phyloP scores from a whole-genome alignment of 2,113 vertebrate genomes.

The Euleptes europaea region DNA sequence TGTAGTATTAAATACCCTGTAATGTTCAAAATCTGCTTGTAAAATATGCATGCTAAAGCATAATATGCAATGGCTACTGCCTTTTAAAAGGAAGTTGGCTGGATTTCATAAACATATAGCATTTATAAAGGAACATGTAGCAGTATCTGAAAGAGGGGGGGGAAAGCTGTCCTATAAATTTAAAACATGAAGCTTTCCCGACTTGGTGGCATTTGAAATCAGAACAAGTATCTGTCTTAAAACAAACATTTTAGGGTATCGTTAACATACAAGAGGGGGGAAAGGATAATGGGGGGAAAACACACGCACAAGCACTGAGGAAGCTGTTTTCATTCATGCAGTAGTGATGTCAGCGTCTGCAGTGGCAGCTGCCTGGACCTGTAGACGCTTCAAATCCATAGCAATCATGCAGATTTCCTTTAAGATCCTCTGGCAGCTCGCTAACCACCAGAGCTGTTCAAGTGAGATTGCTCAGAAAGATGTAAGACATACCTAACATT shows the following conservation, averaged over 20 bases:
- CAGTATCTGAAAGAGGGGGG: neutral
- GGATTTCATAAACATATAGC: neutral
- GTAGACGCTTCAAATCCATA: constrained; percentile 53
- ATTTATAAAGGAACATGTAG: neutral
- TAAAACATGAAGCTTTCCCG: neutral
- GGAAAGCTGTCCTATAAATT: neutral
- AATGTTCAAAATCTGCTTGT: neutral
- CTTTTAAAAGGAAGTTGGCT: neutral
- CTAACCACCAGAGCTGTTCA: neutral
- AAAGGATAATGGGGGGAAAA: constrained; percentile 17
- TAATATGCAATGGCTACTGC: neutral
- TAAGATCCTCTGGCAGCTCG: neutral
- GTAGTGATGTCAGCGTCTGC: constrained; percentile 75
- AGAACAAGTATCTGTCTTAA: constrained; percentile 18
- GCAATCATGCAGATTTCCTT: constrained; percentile 41
- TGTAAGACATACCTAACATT: constrained; percentile 19
- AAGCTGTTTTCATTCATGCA: constrained; percentile 68
- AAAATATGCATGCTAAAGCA: neutral
- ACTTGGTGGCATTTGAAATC: neutral
- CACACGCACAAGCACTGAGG: constrained; percentile 21
- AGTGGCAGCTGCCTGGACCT: constrained; percentile 67
- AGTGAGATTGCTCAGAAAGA: constrained; percentile 22
- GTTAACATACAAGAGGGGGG: constrained; percentile 22
- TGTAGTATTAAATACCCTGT: neutral
- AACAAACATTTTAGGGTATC: neutral